Conservation (phyloP, 2,888 invertebrate species). For the Chesias legatella region DNA sequence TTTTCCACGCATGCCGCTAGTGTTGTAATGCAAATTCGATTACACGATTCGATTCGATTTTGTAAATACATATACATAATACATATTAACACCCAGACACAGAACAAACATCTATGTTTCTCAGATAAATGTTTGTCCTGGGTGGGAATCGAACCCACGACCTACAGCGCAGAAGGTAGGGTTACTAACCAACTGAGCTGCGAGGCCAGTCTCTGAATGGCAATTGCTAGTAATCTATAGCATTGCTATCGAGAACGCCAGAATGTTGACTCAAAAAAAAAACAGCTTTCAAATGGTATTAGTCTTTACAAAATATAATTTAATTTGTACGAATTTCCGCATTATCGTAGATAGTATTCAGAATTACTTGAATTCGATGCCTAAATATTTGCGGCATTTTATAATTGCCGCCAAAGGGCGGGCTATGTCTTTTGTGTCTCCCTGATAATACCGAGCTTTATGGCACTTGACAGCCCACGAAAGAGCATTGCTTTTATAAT, state of each 20-base stretch:
- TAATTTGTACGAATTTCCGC: conserved; percentile 24
- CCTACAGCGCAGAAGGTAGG: no score
- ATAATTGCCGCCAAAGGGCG: conserved; percentile 34
- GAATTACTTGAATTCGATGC: conserved; percentile 21
- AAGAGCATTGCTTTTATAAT: conserved; percentile 32
- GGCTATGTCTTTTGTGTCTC: conserved; percentile 16
- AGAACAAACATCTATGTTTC: no score
- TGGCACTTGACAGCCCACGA: conserved; percentile 26
- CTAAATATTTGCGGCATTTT: conserved; percentile 30
- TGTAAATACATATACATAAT: no score
- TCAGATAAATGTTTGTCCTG: no score
- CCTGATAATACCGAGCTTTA: conserved; percentile 28
- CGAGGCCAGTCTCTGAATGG: no score
- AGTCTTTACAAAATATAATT: conserved; percentile 18
- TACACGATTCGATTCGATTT: no score
- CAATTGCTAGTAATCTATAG: neutral
- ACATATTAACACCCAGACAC: no score
- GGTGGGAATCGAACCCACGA: no score
- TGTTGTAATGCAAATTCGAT: no score
- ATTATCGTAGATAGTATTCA: conserved; percentile 29
- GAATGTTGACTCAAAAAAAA: conserved; percentile 2
- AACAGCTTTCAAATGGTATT: conserved; percentile 13
- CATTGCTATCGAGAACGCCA: neutral
- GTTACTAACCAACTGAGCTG: no score
- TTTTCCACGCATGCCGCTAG: no score